Conservation (phyloP, 2,888 invertebrate genomes). For the Athripsodes cinereus region DNA sequence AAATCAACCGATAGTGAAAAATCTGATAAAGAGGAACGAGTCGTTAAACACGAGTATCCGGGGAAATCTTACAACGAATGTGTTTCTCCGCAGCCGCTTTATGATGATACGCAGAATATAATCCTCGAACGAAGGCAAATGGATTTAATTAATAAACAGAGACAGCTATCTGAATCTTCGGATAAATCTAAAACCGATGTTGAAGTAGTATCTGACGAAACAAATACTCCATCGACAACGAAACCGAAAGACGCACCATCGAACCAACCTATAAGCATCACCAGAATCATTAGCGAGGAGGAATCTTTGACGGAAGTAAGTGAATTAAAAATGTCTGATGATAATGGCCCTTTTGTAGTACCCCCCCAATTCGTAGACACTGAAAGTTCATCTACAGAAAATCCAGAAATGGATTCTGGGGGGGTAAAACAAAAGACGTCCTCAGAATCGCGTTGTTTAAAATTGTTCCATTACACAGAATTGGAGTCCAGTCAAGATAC, state of each 20-base stretch:
- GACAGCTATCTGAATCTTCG: conserved; percentile 40
- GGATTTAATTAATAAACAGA: conserved; percentile 54
- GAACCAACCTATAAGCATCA: conserved; percentile 25
- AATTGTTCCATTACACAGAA: conserved; percentile 18
- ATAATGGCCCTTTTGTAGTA: conserved; percentile 44
- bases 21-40: conserved; percentile 36
- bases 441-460: conserved; percentile 8
- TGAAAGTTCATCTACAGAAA: conserved; percentile 45
- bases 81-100: conserved; percentile 28
- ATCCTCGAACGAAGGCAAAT: conserved; percentile 56
- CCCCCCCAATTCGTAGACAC: conserved; percentile 50
- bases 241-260: conserved; percentile 45
- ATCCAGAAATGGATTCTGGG: conserved; percentile 33
- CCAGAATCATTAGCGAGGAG: conserved; percentile 57
- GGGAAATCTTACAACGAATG: conserved; percentile 24
- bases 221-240: conserved; percentile 29
- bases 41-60: conserved; percentile 33
- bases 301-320: conserved; percentile 64
- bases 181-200: conserved; percentile 31
- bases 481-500: conserved; percentile 24
- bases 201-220: conserved; percentile 34
- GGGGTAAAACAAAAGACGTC: conserved; percentile 9
- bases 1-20: conserved; percentile 27
- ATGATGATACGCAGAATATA: conserved; percentile 49
- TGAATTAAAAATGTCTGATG: conserved; percentile 52